Percentiles rank a stretch among this genome's conserved stretches.
Conservation (phyloP, 2,888 invertebrate species). For the Eustalomyia histrio region DNA sequence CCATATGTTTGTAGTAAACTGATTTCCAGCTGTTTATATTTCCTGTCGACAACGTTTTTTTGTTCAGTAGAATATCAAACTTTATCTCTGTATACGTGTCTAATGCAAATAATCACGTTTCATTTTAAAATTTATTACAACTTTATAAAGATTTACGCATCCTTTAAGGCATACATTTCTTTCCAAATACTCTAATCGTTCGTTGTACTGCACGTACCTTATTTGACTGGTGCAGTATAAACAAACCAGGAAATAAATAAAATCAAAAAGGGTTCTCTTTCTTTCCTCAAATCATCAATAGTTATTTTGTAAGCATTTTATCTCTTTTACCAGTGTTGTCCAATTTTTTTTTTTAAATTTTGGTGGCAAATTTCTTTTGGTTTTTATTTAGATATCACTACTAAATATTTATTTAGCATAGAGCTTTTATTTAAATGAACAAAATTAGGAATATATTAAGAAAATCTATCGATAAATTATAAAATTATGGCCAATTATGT, state of each 20-base stretch:
- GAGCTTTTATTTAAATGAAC: too few species aligned
- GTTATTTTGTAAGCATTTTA: background rate
- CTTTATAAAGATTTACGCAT: constrained; percentile 76
- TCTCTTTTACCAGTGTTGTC: background rate
- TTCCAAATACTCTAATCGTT: constrained; percentile 39
- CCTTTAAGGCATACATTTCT: constrained; percentile 69
- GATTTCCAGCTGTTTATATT: constrained; percentile 58
- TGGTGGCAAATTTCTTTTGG: too few species aligned
- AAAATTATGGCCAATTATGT: too few species aligned
- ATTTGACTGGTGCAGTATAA: constrained; percentile 9
- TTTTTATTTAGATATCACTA: too few species aligned
- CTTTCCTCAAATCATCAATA: constrained; percentile 37
- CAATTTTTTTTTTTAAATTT: background rate
- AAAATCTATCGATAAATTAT: too few species aligned
- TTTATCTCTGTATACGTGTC: constrained; percentile 31
- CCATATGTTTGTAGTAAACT: constrained; percentile 16
- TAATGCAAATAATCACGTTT: constrained; percentile 63
- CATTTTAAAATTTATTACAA: constrained; percentile 73
- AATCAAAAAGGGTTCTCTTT: constrained; percentile 20
- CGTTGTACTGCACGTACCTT: background rate
- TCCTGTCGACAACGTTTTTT: constrained; percentile 42
- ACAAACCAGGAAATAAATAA: constrained; percentile 50
- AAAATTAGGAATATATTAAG: too few species aligned
- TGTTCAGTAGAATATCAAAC: background rate
- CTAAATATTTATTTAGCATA: too few species aligned